Percentiles rank a stretch among this genome's conserved stretches.
Conservation (phyloP, 2,888 invertebrate genomes). For the Ornithoptera priamus region DNA sequence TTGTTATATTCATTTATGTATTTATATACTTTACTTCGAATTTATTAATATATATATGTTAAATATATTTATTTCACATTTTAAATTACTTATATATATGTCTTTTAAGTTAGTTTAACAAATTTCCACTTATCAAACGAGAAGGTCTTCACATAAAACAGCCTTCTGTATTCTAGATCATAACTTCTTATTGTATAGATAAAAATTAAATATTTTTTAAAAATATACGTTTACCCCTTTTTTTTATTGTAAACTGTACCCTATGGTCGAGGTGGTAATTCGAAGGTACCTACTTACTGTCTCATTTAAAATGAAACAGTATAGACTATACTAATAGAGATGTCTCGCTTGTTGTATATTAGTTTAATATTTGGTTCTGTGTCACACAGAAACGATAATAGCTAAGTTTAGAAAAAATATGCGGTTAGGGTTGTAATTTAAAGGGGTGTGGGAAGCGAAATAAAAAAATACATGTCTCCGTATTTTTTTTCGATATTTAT, state of each 20-base stretch:
- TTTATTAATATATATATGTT: no score
- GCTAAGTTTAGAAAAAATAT: slow-evolving; percentile 18
- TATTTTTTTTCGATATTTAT: background rate
- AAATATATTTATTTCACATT: no score
- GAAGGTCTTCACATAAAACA: no score
- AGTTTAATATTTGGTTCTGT: slow-evolving; percentile 21
- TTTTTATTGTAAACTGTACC: background rate
- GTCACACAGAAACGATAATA: slow-evolving; percentile 19
- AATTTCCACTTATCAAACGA: no score
- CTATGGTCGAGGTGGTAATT: background rate
- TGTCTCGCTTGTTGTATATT: slow-evolving; percentile 5
- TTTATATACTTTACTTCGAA: no score
- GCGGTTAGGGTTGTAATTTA: slow-evolving; percentile 20
- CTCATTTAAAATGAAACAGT: slow-evolving; percentile 10
- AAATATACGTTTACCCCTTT: background rate
- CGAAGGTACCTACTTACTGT: background rate
- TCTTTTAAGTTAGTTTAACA: no score
- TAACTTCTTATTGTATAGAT: no score
- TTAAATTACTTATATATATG: no score
- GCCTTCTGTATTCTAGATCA: no score
- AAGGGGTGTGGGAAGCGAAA: slow-evolving; percentile 13
- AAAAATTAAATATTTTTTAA: background rate
- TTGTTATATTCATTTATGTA: no score
- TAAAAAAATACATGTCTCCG: slow-evolving; percentile 1
- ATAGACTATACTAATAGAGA: slow-evolving; percentile 20